Evolutionary conservation across 2,888 invertebrate genomes (phyloP).

Genomic region (Eristalis pertinax): DNA sequence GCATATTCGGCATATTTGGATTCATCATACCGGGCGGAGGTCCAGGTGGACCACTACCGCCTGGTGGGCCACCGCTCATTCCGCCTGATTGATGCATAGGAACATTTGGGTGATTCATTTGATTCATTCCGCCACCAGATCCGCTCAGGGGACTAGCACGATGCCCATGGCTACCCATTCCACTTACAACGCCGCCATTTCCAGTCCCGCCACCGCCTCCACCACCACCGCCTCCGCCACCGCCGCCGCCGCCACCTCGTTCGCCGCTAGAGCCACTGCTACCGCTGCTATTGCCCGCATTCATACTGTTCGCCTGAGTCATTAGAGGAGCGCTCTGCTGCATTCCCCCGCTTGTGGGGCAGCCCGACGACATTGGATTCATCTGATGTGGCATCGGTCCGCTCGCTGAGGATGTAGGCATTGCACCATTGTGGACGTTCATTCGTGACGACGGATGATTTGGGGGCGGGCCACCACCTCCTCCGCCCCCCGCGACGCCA

Average conservation of each 20-base stretch:
- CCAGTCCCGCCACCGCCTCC: conserved; percentile 71
- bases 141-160: conserved; percentile 73
- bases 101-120: conserved; percentile 81
- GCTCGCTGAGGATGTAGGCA: conserved; percentile 80
- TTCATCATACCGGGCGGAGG: conserved; percentile 77
- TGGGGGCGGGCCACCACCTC: conserved; percentile 68
- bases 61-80: conserved; percentile 81
- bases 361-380: conserved; percentile 72
- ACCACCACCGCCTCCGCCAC: conserved; percentile 72
- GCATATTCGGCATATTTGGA: conserved; percentile 73
- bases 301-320: conserved; percentile 76
- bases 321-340: conserved; percentile 59
- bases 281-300: conserved; percentile 74
- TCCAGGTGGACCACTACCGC: conserved; percentile 74
- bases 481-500: conserved; percentile 74
- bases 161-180: conserved; percentile 74
- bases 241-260: conserved; percentile 57
- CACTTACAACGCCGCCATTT: conserved; percentile 73
- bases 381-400: conserved; percentile 82
- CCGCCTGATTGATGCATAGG: conserved; percentile 79
- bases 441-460: conserved; percentile 72
- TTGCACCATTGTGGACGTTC: conserved; percentile 84
- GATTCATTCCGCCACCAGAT: conserved; percentile 76
- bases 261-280: conserved; percentile 73
- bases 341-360: conserved; percentile 58